These are phyloP conservation scores for Caenorhabditis sp. DNA, from an alignment of 2,888 invertebrate species.

Conservation along the genomic window DNA sequence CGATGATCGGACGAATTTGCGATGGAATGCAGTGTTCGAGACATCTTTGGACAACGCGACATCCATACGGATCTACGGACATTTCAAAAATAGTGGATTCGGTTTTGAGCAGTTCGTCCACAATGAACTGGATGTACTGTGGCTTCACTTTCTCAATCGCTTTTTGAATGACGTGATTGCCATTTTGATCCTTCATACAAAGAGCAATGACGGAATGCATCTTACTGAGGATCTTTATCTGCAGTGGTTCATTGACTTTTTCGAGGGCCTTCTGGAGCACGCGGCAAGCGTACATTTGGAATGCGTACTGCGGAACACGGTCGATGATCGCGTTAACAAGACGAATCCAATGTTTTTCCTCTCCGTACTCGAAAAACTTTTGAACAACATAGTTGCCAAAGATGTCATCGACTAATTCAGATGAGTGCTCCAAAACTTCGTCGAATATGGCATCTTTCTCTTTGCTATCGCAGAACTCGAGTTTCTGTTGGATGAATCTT, in stretches of 20 bases:
- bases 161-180: slow-evolving; percentile 96
- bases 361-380: slow-evolving; percentile 99
- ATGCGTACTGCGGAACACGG: slow-evolving; percentile 93
- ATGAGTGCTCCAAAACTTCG: slow-evolving; percentile 95
- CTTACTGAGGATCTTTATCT: slow-evolving; percentile 49
- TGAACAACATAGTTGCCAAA: slow-evolving; percentile 97
- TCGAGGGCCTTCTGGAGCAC: slow-evolving; percentile 99
- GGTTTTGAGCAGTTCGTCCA: slow-evolving; percentile 86
- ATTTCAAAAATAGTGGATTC: slow-evolving; percentile 88
- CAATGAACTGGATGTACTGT: slow-evolving; percentile 93
- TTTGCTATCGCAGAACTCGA: slow-evolving; percentile 94
- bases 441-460: slow-evolving; percentile 99
- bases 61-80: slow-evolving; percentile 98
- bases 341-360: slow-evolving; percentile 96
- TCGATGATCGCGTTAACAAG: slow-evolving; percentile 84
- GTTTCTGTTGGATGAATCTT: slow-evolving; percentile 97
- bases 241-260: slow-evolving; percentile 73
- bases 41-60: slow-evolving; percentile 98
- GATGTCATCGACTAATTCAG: slow-evolving; percentile 98
- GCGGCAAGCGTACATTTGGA: slow-evolving; percentile 94
- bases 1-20: slow-evolving; percentile 91
- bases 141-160: slow-evolving; percentile 99
- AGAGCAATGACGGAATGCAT: slow-evolving; percentile 86
- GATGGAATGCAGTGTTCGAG: slow-evolving; percentile 97
- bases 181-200: slow-evolving; percentile 99